phyloP scores from a whole-genome alignment of 2,888 invertebrate genomes.

The Cacoxenus indagator region DNA sequence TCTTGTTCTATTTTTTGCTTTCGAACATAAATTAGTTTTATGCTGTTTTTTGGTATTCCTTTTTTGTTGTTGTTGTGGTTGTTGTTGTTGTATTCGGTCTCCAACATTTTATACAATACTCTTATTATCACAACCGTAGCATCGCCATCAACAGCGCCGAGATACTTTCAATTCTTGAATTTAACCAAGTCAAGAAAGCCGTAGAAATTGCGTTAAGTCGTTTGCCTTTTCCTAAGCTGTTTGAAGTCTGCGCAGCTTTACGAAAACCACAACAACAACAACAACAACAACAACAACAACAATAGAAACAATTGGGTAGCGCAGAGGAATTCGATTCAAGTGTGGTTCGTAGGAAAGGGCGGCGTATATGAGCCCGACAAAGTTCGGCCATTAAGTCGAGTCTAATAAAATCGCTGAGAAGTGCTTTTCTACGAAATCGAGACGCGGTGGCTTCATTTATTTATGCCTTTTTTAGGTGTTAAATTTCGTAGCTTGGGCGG shows the following conservation, averaged over 20 bases:
- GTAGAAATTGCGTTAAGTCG: not conserved
- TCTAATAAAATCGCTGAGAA: not conserved
- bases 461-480: slow-evolving; percentile 14
- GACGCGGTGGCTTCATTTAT: not conserved
- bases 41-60: slow-evolving; percentile 34
- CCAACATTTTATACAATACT: slow-evolving; percentile 29
- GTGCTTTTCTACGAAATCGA: not conserved
- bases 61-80: too few species aligned
- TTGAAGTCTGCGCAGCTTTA: slow-evolving; percentile 21
- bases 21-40: slow-evolving; percentile 53
- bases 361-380: not conserved
- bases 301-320: slow-evolving; percentile 4
- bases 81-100: not conserved
- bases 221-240: not conserved
- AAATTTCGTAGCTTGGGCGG: slow-evolving; percentile 5
- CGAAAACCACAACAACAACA: slow-evolving; percentile 13
- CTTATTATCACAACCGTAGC: slow-evolving; percentile 22
- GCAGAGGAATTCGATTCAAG: too few species aligned
- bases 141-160: slow-evolving; percentile 17
- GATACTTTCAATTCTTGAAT: not conserved
- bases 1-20: slow-evolving; percentile 40
- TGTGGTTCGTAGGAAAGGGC: not conserved
- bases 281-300: slow-evolving; percentile 2
- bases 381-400: not conserved
- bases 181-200: not conserved